Evolutionary conservation across 2,113 vertebrate genomes (phyloP), one percentile per base, ranked within the genome.

Genomic region (Entosphenus tridentatus): DNA sequence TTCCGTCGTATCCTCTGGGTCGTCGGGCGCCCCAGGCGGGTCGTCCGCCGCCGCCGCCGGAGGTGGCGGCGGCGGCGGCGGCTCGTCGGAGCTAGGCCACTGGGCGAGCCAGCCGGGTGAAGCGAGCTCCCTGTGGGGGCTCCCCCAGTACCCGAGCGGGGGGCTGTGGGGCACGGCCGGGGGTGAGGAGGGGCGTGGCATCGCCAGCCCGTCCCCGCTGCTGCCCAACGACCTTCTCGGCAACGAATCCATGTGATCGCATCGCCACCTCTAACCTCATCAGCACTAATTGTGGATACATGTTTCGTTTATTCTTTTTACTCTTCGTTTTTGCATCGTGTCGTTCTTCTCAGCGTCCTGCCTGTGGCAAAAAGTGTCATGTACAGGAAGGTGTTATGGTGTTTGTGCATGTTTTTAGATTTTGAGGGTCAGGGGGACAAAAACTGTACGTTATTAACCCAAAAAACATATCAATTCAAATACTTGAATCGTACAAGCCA

Each of bases 401-500:
- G 39, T 39, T 39, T 39, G 39, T 39, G 39, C 39, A 39, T 39
- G 39, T 39, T 39, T 39, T 39, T 39, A 39, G 39, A 39, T 39
- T 39, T 39, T 39, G 39, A 39, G 39, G 39, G 39, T 39, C 39
- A 39, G 39, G 39, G 39, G 39, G 39, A 39, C 39, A 39, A 39
- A 21, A 39, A 39, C 39, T 39, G 39, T 39, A 39, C 39, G 39
- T 39, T 39, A 39, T 39, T 39, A n/a, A 8, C 62, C 62, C 62
- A 65, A 65, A 87, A 88, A 90, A 98, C 92, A 95, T 98, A 92
- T 96, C 93, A 96, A 89, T 95, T 87, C 83, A 83, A 95, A 97
- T 97, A 98, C 93, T 98, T 98, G 93, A 98, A 97, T 98, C 88
- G 89, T 89, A 87, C 90, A 95, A 88, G 93, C 90, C 89, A 95